These are phyloP conservation scores for Lepus americanus DNA, from an alignment of 2,113 vertebrate genomes.

Conservation along the genomic window DNA sequence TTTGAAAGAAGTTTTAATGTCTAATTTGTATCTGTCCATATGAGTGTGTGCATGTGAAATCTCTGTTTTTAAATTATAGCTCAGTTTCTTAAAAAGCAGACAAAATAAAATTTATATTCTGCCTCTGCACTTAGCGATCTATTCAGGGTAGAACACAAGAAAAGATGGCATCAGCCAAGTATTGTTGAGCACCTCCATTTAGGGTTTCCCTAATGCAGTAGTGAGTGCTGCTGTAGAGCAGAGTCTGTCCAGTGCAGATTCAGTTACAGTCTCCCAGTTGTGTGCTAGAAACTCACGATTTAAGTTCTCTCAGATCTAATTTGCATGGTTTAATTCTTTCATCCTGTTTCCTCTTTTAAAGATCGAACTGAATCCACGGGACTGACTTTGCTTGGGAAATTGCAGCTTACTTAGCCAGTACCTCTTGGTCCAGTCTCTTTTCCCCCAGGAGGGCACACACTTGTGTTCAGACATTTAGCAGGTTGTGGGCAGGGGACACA, in stretches of 20 bases:
- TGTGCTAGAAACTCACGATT: background rate
- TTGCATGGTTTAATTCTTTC: background rate
- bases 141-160: conserved; percentile 22
- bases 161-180: background rate
- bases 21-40: background rate
- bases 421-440: background rate
- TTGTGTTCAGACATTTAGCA: background rate
- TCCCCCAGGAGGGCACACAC: background rate
- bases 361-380: background rate
- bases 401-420: background rate
- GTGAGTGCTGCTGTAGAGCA: background rate
- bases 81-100: background rate
- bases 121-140: background rate
- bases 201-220: background rate
- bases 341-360: background rate
- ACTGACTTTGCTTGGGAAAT: conserved; percentile 8
- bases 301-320: background rate
- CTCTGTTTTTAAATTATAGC: background rate
- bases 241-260: background rate
- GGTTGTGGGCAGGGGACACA: background rate
- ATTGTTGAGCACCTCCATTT: background rate
- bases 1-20: background rate
- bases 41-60: background rate
- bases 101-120: background rate
- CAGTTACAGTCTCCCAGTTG: background rate